Percentiles rank a stretch among this genome's conserved stretches.
These are phyloP conservation scores for Meriones unguiculatus DNA, from an alignment of 2,113 vertebrate genomes.

Conservation along the genomic window DNA sequence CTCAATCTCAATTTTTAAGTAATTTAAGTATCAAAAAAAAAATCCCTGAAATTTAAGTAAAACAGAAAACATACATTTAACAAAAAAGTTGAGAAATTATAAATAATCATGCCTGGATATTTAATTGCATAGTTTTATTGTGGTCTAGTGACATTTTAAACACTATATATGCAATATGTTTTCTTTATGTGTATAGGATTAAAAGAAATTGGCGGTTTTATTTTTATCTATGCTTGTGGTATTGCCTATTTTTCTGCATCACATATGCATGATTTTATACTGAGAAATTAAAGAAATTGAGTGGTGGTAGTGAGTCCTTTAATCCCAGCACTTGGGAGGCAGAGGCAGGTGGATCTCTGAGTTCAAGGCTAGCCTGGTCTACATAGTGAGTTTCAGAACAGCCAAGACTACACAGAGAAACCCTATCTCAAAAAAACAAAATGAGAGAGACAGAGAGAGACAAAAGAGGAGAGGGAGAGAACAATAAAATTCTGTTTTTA, in stretches of 20 bases:
- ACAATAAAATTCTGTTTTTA: constrained; percentile 29
- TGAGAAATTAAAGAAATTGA: neutral
- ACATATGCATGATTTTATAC: constrained; percentile 25
- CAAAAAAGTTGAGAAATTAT: neutral
- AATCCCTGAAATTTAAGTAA: neutral
- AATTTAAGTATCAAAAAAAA: neutral
- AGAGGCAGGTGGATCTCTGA: neutral
- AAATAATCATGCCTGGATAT: neutral
- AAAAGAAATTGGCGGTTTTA: neutral
- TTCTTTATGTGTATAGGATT: neutral
- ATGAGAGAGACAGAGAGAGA: neutral
- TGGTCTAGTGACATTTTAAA: constrained; percentile 1
- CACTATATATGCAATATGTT: neutral
- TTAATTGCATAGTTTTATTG: neutral
- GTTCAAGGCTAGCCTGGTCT: neutral
- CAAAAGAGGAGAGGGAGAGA: neutral
- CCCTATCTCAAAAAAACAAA: neutral
- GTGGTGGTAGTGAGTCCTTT: neutral
- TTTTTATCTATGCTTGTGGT: constrained; percentile 44
- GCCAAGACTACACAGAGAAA: neutral
- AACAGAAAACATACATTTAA: neutral
- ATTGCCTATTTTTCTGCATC: neutral
- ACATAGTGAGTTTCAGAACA: neutral
- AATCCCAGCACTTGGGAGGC: neutral
- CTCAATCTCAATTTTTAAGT: neutral